phyloP scores from a whole-genome alignment of 2,888 invertebrate species.

The Melanophora roralis region DNA sequence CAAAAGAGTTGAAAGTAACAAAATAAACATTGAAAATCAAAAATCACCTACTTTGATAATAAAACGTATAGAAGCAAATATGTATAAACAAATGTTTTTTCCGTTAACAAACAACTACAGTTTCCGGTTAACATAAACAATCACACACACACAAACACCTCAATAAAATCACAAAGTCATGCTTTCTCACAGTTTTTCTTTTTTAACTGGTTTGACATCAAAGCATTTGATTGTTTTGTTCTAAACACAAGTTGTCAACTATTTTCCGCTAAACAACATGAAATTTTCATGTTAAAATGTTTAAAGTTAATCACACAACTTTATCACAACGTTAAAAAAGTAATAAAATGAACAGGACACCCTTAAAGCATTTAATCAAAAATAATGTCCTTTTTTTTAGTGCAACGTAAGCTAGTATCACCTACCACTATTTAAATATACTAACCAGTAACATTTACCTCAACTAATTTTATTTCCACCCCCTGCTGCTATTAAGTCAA shows the following conservation, averaged over 20 bases:
- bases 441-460: conserved; percentile 25
- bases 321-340: conserved; percentile 32
- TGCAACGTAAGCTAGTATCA: conserved; percentile 1
- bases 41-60: conserved; percentile 56
- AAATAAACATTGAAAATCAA: conserved; percentile 17
- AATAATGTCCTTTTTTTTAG: conserved; percentile 10
- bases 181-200: conserved; percentile 69
- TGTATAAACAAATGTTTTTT: conserved; percentile 44
- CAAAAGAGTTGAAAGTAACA: conserved; percentile 40
- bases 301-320: conserved; percentile 64
- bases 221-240: conserved; percentile 34
- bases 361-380: conserved; percentile 21
- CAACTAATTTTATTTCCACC: conserved; percentile 17
- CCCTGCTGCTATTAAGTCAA: neutral
- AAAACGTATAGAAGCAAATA: neutral
- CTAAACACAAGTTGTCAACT: conserved; percentile 65
- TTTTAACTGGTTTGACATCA: conserved; percentile 37
- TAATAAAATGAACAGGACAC: conserved; percentile 41
- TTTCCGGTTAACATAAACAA: conserved; percentile 60
- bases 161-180: conserved; percentile 72
- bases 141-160: conserved; percentile 5
- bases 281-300: conserved; percentile 67
- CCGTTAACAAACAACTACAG: conserved; percentile 52
- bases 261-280: conserved; percentile 73
- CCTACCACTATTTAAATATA: neutral